Evolutionary conservation across 2,113 vertebrate genomes (phyloP).

Genomic region (Tychaedon coryphoeus): DNA sequence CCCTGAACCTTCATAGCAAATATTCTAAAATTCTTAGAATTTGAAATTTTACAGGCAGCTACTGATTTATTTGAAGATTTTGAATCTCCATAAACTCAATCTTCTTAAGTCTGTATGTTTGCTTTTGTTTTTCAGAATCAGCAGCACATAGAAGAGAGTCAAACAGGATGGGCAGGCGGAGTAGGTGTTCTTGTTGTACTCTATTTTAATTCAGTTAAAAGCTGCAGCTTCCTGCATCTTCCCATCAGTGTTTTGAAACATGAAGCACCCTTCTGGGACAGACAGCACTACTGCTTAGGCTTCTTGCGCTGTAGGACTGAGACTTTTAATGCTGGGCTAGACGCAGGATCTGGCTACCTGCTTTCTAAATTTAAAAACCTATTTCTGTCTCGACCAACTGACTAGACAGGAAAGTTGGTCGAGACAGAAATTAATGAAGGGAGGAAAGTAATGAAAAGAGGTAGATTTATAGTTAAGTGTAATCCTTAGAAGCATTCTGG

Average conservation of each 20-base stretch:
- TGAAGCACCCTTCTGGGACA: background rate
- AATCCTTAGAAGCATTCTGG: background rate
- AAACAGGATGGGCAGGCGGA: constrained; percentile 92
- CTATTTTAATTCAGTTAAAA: constrained; percentile 33
- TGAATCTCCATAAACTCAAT: background rate
- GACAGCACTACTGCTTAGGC: background rate
- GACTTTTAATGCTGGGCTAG: background rate
- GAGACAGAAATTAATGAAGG: background rate
- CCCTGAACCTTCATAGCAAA: background rate
- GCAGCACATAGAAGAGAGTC: constrained; percentile 86
- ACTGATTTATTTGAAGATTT: background rate
- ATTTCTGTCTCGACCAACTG: background rate
- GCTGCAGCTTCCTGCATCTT: background rate
- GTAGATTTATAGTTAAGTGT: background rate
- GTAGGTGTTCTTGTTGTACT: constrained; percentile 75
- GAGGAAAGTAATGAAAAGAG: background rate
- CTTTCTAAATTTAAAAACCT: background rate
- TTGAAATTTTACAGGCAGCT: background rate
- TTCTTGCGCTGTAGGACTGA: background rate
- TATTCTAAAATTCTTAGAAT: background rate
- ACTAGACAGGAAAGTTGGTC: background rate
- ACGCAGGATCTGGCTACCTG: background rate
- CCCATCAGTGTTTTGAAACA: constrained; percentile 2
- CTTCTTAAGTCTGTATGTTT: background rate
- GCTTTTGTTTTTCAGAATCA: constrained; percentile 67